phyloP scores from a whole-genome alignment of 2,888 invertebrate species.

The Tholera decimalis region DNA sequence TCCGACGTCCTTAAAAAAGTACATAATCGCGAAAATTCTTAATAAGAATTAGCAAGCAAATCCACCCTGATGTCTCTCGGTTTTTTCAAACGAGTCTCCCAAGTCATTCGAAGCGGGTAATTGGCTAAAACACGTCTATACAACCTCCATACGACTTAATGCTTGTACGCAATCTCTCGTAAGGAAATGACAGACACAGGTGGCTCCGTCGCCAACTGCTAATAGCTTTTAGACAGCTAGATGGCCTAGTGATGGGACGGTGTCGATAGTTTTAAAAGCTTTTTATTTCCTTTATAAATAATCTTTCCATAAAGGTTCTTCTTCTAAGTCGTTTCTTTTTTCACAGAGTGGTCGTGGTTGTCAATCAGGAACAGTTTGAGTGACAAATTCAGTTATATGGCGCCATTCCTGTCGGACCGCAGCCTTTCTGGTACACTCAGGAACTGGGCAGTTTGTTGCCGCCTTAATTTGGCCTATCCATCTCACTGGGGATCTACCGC shows the following conservation, averaged over 20 bases:
- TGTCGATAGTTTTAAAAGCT: constrained; percentile 39
- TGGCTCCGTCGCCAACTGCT: constrained; percentile 86
- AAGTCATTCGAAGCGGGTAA: constrained; percentile 64
- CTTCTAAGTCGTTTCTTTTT: too few species aligned
- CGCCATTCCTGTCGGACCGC: too few species aligned
- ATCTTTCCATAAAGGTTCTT: too few species aligned
- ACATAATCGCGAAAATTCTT: background rate
- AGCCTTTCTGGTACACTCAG: too few species aligned
- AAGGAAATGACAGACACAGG: constrained; percentile 88
- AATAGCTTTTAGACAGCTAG: constrained; percentile 90
- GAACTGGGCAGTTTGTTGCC: too few species aligned
- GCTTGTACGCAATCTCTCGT: constrained; percentile 85
- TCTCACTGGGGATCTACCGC: too few species aligned
- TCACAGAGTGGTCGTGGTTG: too few species aligned
- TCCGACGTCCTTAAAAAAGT: background rate
- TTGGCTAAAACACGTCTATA: constrained; percentile 68
- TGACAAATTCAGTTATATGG: too few species aligned
- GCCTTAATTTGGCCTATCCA: too few species aligned
- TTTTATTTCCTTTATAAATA: background rate
- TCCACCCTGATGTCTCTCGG: background rate
- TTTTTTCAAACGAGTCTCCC: constrained; percentile 48
- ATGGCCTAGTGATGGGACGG: constrained; percentile 68
- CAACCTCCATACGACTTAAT: constrained; percentile 68
- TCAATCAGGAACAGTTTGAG: too few species aligned
- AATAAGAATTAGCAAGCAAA: constrained; percentile 19